Conservation (phyloP, 2,888 invertebrate genomes). For the Noctuana brunneofusca region DNA sequence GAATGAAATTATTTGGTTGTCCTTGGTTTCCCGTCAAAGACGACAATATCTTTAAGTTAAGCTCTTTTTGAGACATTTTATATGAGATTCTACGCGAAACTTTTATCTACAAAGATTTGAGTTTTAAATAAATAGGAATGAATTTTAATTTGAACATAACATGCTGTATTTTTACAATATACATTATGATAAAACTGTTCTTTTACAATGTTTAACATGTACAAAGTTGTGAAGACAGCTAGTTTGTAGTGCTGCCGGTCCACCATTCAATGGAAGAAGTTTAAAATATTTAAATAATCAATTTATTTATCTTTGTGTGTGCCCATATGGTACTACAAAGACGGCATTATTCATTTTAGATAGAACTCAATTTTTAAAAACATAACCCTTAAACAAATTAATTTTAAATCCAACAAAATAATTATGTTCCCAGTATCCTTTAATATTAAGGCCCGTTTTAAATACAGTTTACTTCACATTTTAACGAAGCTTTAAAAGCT, state of each 20-base stretch:
- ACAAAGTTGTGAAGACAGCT: too few species aligned
- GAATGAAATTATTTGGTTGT: conserved; percentile 29
- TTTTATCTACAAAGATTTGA: conserved; percentile 22
- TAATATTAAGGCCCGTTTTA: conserved; percentile 16
- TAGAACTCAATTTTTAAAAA: too few species aligned
- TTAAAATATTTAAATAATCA: too few species aligned
- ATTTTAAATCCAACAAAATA: neutral
- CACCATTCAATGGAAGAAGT: too few species aligned
- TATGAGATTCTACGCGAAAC: conserved; percentile 19
- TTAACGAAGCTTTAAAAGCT: conserved; percentile 27
- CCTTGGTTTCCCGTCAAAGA: conserved; percentile 20
- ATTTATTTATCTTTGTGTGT: too few species aligned
- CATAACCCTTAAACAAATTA: neutral
- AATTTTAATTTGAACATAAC: conserved; percentile 7
- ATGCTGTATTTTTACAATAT: neutral
- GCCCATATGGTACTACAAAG: too few species aligned
- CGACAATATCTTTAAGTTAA: conserved; percentile 18
- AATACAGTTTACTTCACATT: conserved; percentile 18
- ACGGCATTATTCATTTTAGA: too few species aligned
- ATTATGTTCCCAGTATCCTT: neutral
- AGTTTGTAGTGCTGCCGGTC: too few species aligned
- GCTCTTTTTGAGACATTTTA: conserved; percentile 21
- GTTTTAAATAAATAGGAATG: conserved; percentile 17
- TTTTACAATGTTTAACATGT: too few species aligned
- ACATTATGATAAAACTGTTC: neutral